Evolutionary conservation across 2,113 vertebrate genomes (phyloP), one percentile per base, ranked within the genome.

Genomic region (Pachypanchax playfairii): DNA sequence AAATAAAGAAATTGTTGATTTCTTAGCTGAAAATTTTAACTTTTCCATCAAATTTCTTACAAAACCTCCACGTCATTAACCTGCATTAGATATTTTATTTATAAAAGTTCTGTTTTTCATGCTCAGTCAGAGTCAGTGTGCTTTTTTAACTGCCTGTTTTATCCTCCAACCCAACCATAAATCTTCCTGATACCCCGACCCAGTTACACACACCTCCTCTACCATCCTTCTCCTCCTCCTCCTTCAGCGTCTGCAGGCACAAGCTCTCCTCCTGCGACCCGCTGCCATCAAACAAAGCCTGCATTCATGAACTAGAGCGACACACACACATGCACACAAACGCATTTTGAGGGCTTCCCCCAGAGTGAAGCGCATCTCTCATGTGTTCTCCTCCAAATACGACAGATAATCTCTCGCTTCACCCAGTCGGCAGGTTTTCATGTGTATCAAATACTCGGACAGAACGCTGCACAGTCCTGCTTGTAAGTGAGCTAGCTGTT

Each of bases 201-300:
- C 84, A 83, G 57, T 82, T 80, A 70, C 31, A 39, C 65, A 48
- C 56, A 35, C 33, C 73, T 62, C 70, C 35, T 49, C 67, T 62
- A 41, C 65, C 54, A 39, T 52, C 58, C 67, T 65, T 43, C 54
- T 65, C 64, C 70, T 46, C 25, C 46, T 49, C 47, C 44, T 65
- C 70, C 65, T 54, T 73, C 21, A 63, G 60, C 70, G 21, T 39
- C 68, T 70, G 31, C 59, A 59, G 72, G 69, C 75, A 73, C 78
- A 49, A 66, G 52, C 77, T 70, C 70, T 70, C 50, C 50, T 86
- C 81, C 89, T 90, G 87, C 87, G 90, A 64, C 72, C 77, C 80
- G 84, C 60, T 89, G 87, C 70, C 57, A 80, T 83, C 79, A 85
- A 87, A 90, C 90, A 91, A 89, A 89, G 86, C 84, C 83, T 75